Evolutionary conservation across 1,140 invertebrate genomes (phyloP).

Genomic region (Pseudomyrmex sp.): DNA sequence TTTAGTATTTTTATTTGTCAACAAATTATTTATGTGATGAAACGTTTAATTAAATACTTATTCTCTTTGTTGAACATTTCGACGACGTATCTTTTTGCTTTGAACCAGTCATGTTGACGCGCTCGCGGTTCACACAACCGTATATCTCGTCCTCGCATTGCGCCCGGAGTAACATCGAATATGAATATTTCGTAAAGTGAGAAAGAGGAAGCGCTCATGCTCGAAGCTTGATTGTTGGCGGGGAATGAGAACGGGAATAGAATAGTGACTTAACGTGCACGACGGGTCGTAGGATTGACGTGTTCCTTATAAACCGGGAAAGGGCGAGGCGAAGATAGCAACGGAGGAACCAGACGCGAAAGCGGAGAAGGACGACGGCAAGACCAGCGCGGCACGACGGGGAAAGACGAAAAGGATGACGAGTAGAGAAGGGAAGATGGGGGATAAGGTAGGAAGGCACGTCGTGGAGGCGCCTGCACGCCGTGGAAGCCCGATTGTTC

Average conservation of each 20-base stretch:
- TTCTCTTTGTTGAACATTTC: background rate
- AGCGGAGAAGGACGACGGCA: background rate
- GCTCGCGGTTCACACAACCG: constrained; percentile 39
- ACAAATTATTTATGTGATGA: background rate
- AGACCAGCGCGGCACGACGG: background rate
- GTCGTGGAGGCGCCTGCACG: constrained; percentile 68
- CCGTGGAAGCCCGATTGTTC: constrained; percentile 81
- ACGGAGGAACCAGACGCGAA: constrained; percentile 30
- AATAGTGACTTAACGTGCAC: constrained; percentile 69
- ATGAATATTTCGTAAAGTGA: constrained; percentile 44
- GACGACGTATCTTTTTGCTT: background rate
- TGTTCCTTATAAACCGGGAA: constrained; percentile 75
- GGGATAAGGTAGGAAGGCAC: constrained; percentile 71
- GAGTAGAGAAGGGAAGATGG: constrained; percentile 51
- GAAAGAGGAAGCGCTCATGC: constrained; percentile 29
- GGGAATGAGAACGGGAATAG: constrained; percentile 62
- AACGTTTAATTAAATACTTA: background rate
- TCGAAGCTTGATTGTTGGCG: constrained; percentile 48
- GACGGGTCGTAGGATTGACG: constrained; percentile 75
- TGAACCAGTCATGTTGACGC: constrained; percentile 15
- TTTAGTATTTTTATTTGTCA: background rate
- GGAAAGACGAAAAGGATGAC: constrained; percentile 58
- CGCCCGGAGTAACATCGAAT: constrained; percentile 31
- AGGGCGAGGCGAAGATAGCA: constrained; percentile 40
- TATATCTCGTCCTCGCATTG: background rate